Conservation (phyloP, 2,113 vertebrate species). For the Albula glossodonta region DNA sequence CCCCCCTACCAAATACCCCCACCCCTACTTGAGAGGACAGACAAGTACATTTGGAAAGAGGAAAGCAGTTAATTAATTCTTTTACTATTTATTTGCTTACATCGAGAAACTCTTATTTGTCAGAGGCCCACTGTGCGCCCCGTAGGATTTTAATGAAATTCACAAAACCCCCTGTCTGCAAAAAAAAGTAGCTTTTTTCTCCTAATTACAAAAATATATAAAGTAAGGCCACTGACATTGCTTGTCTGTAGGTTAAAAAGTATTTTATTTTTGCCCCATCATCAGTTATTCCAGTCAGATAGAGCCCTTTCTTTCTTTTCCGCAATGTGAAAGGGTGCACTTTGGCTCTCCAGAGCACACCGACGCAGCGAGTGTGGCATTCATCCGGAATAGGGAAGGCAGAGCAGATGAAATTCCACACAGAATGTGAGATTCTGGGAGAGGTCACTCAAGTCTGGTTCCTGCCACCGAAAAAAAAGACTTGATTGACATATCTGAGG, state of each 20-base stretch:
- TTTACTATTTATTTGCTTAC: too few relatives aligned
- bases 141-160: conserved; percentile 50
- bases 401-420: conserved; percentile 10
- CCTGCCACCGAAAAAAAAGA: too few relatives aligned
- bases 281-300: background rate
- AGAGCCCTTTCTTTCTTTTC: too few relatives aligned
- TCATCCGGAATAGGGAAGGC: background rate
- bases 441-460: background rate
- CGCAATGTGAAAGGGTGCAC: background rate
- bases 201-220: background rate
- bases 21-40: too few relatives aligned
- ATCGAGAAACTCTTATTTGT: too few relatives aligned
- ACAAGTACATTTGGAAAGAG: too few relatives aligned
- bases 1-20: too few relatives aligned
- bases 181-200: too few relatives aligned
- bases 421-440: background rate
- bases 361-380: background rate
- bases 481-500: too few relatives aligned
- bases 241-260: conserved; percentile 50
- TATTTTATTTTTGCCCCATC: conserved; percentile 48
- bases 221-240: conserved; percentile 53
- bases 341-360: background rate
- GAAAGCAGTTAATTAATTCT: too few relatives aligned
- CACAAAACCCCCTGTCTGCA: conserved; percentile 37
- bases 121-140: too few relatives aligned